These are phyloP conservation scores for Sardina pilchardus DNA, from an alignment of 2,113 vertebrate genomes.

Conservation along the genomic window DNA sequence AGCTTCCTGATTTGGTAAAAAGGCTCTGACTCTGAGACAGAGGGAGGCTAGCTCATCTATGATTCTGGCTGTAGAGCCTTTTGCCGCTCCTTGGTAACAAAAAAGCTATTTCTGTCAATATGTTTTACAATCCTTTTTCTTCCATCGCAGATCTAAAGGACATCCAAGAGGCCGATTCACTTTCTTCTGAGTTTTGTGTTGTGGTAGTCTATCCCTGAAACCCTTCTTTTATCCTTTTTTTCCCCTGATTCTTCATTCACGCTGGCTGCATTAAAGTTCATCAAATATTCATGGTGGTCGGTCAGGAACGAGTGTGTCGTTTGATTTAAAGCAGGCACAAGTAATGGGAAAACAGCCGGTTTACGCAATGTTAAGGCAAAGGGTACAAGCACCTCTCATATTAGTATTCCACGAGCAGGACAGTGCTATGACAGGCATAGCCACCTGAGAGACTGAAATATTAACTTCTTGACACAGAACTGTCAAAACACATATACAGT, in stretches of 20 bases:
- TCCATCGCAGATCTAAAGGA: not conserved
- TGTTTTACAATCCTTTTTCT: not conserved
- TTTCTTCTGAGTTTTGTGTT: not conserved
- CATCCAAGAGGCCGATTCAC: not conserved
- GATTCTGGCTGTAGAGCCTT: not conserved
- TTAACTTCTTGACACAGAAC: slow-evolving; percentile 19
- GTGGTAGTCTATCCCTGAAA: not conserved
- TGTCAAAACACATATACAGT: slow-evolving; percentile 9
- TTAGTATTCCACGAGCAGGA: not conserved
- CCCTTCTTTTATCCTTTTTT: not conserved
- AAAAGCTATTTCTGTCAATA: slow-evolving; percentile 10
- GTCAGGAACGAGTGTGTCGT: not conserved
- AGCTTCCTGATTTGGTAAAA: slow-evolving; percentile 15
- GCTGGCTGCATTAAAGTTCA: not conserved
- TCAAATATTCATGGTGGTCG: not conserved
- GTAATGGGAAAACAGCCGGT: not conserved
- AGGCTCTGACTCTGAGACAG: slow-evolving; percentile 1
- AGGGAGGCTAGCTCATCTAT: not conserved
- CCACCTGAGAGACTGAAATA: not conserved
- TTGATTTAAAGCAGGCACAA: not conserved
- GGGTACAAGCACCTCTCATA: not conserved
- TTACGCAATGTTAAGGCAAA: not conserved
- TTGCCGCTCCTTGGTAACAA: not conserved
- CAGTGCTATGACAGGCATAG: slow-evolving; percentile 8
- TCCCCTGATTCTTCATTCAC: not conserved